Percentiles rank a stretch among this genome's conserved stretches.
phyloP scores from a whole-genome alignment of 1,140 invertebrate species.

The Aphaenogaster floridana region DNA sequence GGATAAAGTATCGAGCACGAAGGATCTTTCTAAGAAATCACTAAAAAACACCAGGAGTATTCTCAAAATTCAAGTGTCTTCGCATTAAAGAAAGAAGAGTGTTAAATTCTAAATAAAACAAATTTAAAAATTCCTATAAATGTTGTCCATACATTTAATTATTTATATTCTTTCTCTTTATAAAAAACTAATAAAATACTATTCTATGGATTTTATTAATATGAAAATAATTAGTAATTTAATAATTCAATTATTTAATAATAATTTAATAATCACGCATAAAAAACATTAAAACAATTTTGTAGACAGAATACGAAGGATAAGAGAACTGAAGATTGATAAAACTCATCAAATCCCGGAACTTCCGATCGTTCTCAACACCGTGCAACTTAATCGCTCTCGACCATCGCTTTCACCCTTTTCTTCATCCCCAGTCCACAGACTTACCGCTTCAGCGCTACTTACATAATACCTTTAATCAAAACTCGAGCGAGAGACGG shows the following conservation, averaged over 20 bases:
- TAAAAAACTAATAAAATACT: neutral
- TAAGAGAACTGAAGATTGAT: neutral
- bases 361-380: neutral
- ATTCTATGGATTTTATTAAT: neutral
- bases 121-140: neutral
- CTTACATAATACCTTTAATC: slow-evolving; percentile 61
- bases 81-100: slow-evolving; percentile 10
- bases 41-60: neutral
- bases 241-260: neutral
- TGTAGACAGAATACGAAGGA: neutral
- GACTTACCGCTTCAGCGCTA: slow-evolving; percentile 23
- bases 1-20: slow-evolving; percentile 59
- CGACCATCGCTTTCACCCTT: slow-evolving; percentile 6
- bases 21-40: slow-evolving; percentile 30
- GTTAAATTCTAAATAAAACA: neutral
- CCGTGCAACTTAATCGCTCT: neutral
- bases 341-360: slow-evolving; percentile 25
- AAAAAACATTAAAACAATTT: neutral
- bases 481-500: slow-evolving; percentile 38
- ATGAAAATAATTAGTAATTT: slow-evolving; percentile 1
- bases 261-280: neutral
- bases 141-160: neutral
- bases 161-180: neutral
- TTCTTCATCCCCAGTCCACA: neutral
- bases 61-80: neutral